Evolutionary conservation across 2,113 vertebrate species (phyloP), one percentile per base, ranked within the genome.

Genomic region (Lethenteron camtschaticum): DNA sequence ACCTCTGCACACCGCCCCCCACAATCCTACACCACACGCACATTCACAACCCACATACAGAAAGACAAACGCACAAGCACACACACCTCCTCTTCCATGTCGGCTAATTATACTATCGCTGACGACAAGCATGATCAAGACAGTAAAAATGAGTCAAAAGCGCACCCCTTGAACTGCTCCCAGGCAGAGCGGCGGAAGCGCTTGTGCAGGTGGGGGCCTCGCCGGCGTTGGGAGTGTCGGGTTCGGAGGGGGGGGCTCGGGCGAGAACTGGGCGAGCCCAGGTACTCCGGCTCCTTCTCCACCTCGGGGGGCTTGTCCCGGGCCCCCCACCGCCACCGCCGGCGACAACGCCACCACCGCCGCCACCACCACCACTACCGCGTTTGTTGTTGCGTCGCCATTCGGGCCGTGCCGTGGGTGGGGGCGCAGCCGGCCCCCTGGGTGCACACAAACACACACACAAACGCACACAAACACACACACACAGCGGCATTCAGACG

Each of bases 141-240:
- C 41, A 6, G 6, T 41, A 41, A 41, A 41, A 41, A 41, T 6
- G 11, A 66, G 63, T n/a, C 10, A 66, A 66, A 11, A 66, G 63
- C 63, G 41, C 24, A 66, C 63, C 63, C 63, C 24, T 66, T 66
- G 24, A 66, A n/a, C 24, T 66, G 63, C 63, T 66, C 63, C 63
- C 63, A 66, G 24, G 63, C 63, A 66, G 63, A 66, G 63, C 63
- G 63, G 24, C 63, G 63, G 24, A 66, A 66, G n/a, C 63, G 63
- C 63, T 66, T 66, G 63, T 66, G 63, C 9, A 24, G 63, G 63
- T 66, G 63, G 24, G 9, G 24, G n/a, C 63, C 63, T 41, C 41
- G 41, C 41, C 41, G 6, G 6, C 41, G 41, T 41, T 41, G 63
- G 63, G 10, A 10, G 63, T 24, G 63, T n/a, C 63, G n/a, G n/a